Conservation (phyloP, 2,113 vertebrate genomes). For the Fregetta grallaria region DNA sequence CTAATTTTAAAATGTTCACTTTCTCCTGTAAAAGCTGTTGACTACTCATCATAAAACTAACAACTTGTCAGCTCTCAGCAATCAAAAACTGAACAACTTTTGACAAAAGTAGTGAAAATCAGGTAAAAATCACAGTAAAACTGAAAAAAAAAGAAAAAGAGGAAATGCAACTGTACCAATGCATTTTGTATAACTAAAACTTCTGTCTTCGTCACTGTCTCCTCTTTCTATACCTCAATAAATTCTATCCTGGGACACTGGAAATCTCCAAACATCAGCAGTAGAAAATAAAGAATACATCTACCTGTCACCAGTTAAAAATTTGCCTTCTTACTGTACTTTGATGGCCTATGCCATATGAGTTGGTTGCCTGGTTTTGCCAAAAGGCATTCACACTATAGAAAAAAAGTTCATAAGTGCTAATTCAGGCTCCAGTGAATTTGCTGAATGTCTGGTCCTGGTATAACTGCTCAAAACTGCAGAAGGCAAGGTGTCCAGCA, state of each 20-base stretch:
- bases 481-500: background rate
- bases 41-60: background rate
- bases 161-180: background rate
- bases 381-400: background rate
- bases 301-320: background rate
- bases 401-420: background rate
- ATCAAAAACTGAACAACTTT: background rate
- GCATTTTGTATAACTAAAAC: background rate
- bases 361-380: background rate
- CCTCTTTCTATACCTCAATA: background rate
- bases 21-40: background rate
- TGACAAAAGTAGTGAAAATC: background rate
- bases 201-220: background rate
- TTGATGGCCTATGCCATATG: background rate
- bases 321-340: background rate
- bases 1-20: background rate
- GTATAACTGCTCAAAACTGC: background rate
- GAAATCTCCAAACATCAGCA: background rate
- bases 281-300: background rate
- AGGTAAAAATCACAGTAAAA: background rate
- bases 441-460: background rate
- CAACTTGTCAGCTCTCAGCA: background rate
- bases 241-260: background rate
- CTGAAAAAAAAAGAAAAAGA: background rate
- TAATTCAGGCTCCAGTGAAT: background rate